A percentile compares a stretch with the other conserved stretches of the same genome.
These are phyloP conservation scores for Pipra filicauda DNA, from an alignment of 2,113 vertebrate species.

Conservation along the genomic window DNA sequence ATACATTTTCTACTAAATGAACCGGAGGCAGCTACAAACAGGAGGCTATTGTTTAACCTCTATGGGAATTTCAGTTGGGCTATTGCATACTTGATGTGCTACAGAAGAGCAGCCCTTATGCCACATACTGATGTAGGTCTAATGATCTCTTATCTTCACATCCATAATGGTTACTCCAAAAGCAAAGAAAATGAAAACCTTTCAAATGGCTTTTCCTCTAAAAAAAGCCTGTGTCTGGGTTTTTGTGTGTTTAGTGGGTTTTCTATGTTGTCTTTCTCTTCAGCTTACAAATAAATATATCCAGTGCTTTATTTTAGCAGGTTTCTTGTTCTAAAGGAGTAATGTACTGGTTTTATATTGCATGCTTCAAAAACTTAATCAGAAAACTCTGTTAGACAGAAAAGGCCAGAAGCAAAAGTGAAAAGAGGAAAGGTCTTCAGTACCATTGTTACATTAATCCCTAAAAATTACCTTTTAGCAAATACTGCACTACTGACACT, in stretches of 20 bases:
- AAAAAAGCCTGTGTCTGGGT: background rate
- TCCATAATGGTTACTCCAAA: background rate
- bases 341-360: background rate
- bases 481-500: background rate
- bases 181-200: constrained; percentile 35
- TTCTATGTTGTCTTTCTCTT: background rate
- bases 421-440: background rate
- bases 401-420: background rate
- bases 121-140: constrained; percentile 31
- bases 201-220: background rate
- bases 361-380: background rate
- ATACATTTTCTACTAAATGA: constrained; percentile 62
- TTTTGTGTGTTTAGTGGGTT: background rate
- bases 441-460: background rate
- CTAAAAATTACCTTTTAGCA: background rate
- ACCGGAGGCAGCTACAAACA: constrained; percentile 46
- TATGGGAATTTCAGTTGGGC: constrained; percentile 15
- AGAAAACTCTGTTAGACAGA: background rate
- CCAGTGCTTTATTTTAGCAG: background rate
- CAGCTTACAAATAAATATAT: background rate
- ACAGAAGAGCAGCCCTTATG: constrained; percentile 25
- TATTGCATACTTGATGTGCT: constrained; percentile 37
- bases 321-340: background rate
- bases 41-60: constrained; percentile 42
- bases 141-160: constrained; percentile 59